These are phyloP conservation scores for Pseudomyrmex concolor DNA, from an alignment of 1,140 invertebrate genomes.

Conservation along the genomic window DNA sequence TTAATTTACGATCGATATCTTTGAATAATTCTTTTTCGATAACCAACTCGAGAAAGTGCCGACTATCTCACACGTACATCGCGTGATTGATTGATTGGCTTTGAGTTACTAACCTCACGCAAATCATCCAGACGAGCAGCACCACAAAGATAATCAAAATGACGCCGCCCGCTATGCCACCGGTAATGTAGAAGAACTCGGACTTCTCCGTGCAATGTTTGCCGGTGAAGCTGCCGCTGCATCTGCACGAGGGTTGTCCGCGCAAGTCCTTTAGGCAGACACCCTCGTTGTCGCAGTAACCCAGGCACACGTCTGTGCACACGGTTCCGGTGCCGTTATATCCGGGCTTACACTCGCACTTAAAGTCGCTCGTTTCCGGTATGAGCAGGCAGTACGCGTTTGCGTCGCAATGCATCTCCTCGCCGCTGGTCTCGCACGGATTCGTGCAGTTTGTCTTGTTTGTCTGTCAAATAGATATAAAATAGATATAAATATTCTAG, in stretches of 20 bases:
- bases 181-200: slow-evolving; percentile 97
- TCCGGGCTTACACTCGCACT: slow-evolving; percentile 97
- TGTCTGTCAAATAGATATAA: slow-evolving; percentile 87
- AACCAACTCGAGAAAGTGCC: neutral
- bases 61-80: neutral
- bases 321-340: slow-evolving; percentile 95
- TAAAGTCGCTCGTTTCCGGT: slow-evolving; percentile 93
- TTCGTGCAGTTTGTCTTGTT: slow-evolving; percentile 95
- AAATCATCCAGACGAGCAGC: slow-evolving; percentile 98
- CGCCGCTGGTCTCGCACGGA: slow-evolving; percentile 94
- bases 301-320: slow-evolving; percentile 94
- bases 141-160: slow-evolving; percentile 96
- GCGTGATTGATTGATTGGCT: neutral
- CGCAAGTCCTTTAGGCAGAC: slow-evolving; percentile 94
- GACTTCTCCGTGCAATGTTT: slow-evolving; percentile 95
- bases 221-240: slow-evolving; percentile 96
- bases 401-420: slow-evolving; percentile 93
- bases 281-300: slow-evolving; percentile 96
- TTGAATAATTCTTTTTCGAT: neutral
- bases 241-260: slow-evolving; percentile 94
- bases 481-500: neutral
- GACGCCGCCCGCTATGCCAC: slow-evolving; percentile 95
- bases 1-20: neutral
- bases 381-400: slow-evolving; percentile 96
- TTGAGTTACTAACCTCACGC: slow-evolving; percentile 89